A percentile compares a stretch with the other conserved stretches of the same genome.
Evolutionary conservation across 2,888 invertebrate genomes (phyloP).

Genomic region (Lithosia quadra): DNA sequence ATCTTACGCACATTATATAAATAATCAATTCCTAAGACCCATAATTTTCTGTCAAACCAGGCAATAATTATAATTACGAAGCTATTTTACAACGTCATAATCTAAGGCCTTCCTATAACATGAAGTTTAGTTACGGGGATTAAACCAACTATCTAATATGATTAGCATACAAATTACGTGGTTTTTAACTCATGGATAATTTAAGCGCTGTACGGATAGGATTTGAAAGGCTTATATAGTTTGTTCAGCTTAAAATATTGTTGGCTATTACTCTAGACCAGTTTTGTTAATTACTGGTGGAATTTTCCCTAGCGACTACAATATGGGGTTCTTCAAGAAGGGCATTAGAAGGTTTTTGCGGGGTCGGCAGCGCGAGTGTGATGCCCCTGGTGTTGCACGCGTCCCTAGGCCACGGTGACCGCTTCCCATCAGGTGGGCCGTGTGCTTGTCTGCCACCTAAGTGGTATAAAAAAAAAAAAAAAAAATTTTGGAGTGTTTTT

Average conservation of each 20-base stretch:
- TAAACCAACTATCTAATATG: slow-evolving; percentile 61
- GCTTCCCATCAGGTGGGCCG: too few relatives aligned
- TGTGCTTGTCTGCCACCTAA: too few relatives aligned
- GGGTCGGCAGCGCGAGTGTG: too few relatives aligned
- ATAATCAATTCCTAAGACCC: slow-evolving; percentile 10
- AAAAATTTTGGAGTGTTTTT: background rate
- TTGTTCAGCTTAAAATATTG: slow-evolving; percentile 43
- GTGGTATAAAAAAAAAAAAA: too few relatives aligned
- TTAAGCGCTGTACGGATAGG: slow-evolving; percentile 49
- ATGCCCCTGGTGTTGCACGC: too few relatives aligned
- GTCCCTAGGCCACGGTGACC: too few relatives aligned
- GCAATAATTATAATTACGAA: slow-evolving; percentile 38
- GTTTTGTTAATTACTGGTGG: background rate
- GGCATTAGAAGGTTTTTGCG: too few relatives aligned
- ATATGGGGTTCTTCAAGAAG: too few relatives aligned
- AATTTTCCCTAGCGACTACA: too few relatives aligned
- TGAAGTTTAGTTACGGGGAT: slow-evolving; percentile 35
- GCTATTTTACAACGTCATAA: slow-evolving; percentile 41
- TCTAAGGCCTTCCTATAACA: slow-evolving; percentile 39
- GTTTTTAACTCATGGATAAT: slow-evolving; percentile 55
- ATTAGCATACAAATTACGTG: slow-evolving; percentile 68
- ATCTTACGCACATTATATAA: too few relatives aligned
- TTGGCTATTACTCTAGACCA: slow-evolving; percentile 8
- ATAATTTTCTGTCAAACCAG: slow-evolving; percentile 35
- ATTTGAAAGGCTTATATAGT: slow-evolving; percentile 48